Evolutionary conservation across 2,888 invertebrate species (phyloP), one percentile per base, ranked within the genome.

Genomic region (Aspidiotus destructor): DNA sequence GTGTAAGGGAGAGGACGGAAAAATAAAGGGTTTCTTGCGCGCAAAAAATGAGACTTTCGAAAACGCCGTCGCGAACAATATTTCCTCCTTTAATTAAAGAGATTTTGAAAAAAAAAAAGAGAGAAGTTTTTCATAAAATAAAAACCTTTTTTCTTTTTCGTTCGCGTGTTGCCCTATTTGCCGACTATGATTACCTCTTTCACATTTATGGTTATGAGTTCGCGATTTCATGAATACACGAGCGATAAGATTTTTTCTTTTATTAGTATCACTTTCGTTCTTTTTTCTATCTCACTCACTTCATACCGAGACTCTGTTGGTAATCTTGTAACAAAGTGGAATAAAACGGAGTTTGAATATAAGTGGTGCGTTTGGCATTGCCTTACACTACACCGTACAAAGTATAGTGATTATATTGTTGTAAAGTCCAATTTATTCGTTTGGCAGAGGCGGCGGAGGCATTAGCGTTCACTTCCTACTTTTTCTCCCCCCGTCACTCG

Each of bases 381-480:
- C 28, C 2, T 28, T 28, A 28, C 28, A 28, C 28, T 28, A 28
- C 28, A 28, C 2, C 5, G 28, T 28, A 28, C 28, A 28, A 28
- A 28, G 48, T 13, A 48, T 48, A 65, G 44, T 44, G 58, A 65
- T 57, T 55, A 55, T 55, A 65, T 65, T 65, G 58, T 65, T 65
- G 58, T 65, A 57, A 65, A 65, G 57, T 65, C 65, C 44, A 65
- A 65, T 65, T 65, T 65, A 65, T 65, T 65, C 41, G 16, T 8
- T 48, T n/a, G 55, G 9, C 65, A 15, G 44, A 28, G 57, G 57
- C 58, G 13, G 40, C 16, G 28, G 17, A 54, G 55, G 28, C 28
- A 28, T 28, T 48, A 48, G 53, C 28, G 52, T 62, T 62, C 53
- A 62, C 41, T 62, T 62, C 53, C 48, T 28, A 62, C 62, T 62